Base-by-base conservation (phyloP, 2,797 vertebrate species). In the Anguilla obscura region DNA sequence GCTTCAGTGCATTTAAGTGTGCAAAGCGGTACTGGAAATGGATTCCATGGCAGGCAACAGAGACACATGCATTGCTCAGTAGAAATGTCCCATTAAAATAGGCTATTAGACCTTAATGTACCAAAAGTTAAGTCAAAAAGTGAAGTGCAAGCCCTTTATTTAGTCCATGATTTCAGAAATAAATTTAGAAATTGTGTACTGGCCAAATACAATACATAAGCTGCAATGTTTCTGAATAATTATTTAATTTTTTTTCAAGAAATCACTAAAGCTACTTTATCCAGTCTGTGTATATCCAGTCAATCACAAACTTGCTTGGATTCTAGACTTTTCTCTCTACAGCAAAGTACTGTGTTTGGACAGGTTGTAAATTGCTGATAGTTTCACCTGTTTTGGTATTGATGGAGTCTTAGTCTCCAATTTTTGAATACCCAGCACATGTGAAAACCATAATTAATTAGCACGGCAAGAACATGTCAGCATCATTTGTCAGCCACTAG, bases 51-150 rank as follows among this genome's bases (percentile, higher is more conserved):
- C 58, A 91, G 90, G 93, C 88, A 91, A 89, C 93, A 93, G 92
- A 93, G 92, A 93, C 93, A 94, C 92, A 91, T 90, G 91, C 91
- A 89, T 91, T 24, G 86, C 90, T 93, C 91, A 93, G 90, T 86
- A 91, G 91, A 91, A 93, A 94, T 27, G 54, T 85, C 52, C 27
- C 16, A 85, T 27, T 54, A 36, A 85, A 56, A 14, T n/a, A 33
- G 54, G 54, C 8, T 16, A 18, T 56, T 5, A 24, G n/a, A 66
- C n/a, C n/a, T 66, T 8, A 24, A 24, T 48, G 14, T 18, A 16
- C 33, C 33, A 79, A 7, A 36, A 4, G 36, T 40, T 79, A 14
- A 33, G 27, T 60, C 58, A 18, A 69, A 69, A 7, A 10, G 30
- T 9, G 18, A 8, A 8, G 76, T 80, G 40, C 36, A 0, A 21